A percentile compares a stretch with the other conserved stretches of the same genome.
These are phyloP conservation scores for Oncorhynchus keta DNA, from an alignment of 2,113 vertebrate genomes.

Conservation along the genomic window DNA sequence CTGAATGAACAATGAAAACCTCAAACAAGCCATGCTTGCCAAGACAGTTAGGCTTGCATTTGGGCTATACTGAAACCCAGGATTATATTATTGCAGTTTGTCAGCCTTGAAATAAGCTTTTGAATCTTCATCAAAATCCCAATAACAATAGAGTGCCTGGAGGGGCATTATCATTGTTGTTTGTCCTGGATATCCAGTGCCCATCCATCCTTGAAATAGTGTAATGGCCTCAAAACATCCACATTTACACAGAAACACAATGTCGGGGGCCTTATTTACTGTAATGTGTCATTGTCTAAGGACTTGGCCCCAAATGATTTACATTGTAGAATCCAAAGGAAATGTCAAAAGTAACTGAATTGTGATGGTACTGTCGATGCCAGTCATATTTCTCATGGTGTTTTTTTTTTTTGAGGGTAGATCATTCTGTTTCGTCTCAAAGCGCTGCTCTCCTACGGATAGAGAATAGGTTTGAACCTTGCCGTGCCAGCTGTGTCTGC, in stretches of 20 bases:
- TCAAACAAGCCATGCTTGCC: not conserved
- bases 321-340: no score
- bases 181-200: not conserved
- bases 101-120: not conserved
- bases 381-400: constrained; percentile 32
- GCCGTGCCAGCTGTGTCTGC: constrained; percentile 43
- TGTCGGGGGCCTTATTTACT: constrained; percentile 11
- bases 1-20: constrained; percentile 3
- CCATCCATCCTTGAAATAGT: not conserved
- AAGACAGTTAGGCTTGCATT: not conserved
- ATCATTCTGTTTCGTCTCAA: constrained; percentile 41
- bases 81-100: not conserved
- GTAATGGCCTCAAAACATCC: not conserved
- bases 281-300: not conserved
- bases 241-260: constrained; percentile 2
- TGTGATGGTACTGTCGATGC: not conserved
- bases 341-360: constrained; percentile 26
- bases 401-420: constrained; percentile 17
- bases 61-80: no score
- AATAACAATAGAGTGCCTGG: not conserved
- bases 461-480: constrained; percentile 50
- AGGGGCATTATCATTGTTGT: not conserved
- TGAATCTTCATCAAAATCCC: not conserved
- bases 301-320: not conserved
- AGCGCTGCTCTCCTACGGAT: constrained; percentile 38